Percentiles rank a stretch among this genome's conserved stretches.
Conservation (phyloP, 2,888 invertebrate genomes). For the Erannis defoliaria region DNA sequence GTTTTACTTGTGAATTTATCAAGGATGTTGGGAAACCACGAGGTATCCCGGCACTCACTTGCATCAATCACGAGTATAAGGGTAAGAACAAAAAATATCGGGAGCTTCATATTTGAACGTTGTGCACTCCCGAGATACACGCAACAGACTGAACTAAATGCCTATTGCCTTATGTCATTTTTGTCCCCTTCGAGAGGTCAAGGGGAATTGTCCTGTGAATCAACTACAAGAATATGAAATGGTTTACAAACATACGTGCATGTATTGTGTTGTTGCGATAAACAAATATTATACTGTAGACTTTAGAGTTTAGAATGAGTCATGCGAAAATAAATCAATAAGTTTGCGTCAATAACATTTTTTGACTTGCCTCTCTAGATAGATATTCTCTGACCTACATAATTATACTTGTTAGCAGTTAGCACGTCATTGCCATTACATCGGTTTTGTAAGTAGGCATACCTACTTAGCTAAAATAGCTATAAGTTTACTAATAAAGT, state of each 20-base stretch:
- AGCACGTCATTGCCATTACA: no score
- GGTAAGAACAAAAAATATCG: conserved; percentile 57
- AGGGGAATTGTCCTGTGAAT: conserved; percentile 54
- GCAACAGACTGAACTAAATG: conserved; percentile 59
- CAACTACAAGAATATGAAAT: neutral
- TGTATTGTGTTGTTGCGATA: conserved; percentile 36
- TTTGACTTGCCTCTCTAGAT: neutral
- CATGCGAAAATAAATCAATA: conserved; percentile 17
- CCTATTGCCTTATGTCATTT: conserved; percentile 51
- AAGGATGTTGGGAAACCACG: conserved; percentile 72
- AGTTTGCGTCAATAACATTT: conserved; percentile 3
- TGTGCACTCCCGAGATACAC: conserved; percentile 44
- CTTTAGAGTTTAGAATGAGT: conserved; percentile 42
- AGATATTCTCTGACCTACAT: no score
- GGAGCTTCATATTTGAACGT: conserved; percentile 59
- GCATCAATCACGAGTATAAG: conserved; percentile 51
- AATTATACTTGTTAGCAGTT: no score
- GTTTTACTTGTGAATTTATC: conserved; percentile 70
- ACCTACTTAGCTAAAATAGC: no score
- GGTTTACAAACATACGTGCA: conserved; percentile 6
- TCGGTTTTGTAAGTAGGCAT: no score
- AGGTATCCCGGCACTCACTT: conserved; percentile 58
- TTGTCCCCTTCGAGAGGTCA: conserved; percentile 67
- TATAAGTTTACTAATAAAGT: no score
- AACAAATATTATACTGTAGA: conserved; percentile 30